Evolutionary conservation across 1,140 invertebrate species (phyloP).

Genomic region (Microplitis demolitor): DNA sequence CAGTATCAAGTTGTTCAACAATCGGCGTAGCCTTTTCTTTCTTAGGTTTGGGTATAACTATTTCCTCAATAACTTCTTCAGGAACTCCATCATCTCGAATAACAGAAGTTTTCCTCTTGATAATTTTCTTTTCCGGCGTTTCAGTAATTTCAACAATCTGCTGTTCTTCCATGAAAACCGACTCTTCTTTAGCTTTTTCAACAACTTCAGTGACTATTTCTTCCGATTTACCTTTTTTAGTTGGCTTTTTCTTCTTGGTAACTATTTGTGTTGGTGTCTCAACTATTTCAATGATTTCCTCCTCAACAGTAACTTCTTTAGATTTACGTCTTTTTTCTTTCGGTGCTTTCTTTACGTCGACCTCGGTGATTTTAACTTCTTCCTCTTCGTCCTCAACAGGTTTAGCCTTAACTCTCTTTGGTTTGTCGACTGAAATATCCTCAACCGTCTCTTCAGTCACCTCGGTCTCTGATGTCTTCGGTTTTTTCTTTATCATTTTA

Average conservation of each 20-base stretch:
- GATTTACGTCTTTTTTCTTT: no score
- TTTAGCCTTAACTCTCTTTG: no score
- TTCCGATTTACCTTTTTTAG: constrained; percentile 27
- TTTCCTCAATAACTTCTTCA: constrained; percentile 36
- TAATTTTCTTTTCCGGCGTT: constrained; percentile 30
- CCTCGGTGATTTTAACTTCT: no score
- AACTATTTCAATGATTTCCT: constrained; percentile 37
- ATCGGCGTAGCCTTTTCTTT: constrained; percentile 32
- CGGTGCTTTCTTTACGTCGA: no score
- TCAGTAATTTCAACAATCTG: constrained; percentile 33
- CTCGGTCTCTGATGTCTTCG: no score
- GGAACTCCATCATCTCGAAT: constrained; percentile 34
- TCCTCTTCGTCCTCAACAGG: no score
- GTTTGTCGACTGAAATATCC: no score
- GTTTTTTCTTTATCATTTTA: no score
- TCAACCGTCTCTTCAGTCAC: no score
- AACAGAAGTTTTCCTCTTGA: constrained; percentile 33
- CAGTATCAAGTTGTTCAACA: constrained; percentile 29
- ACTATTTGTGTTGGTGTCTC: constrained; percentile 39
- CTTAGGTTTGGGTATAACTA: constrained; percentile 34
- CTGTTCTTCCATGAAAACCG: constrained; percentile 32
- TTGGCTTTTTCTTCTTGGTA: constrained; percentile 41
- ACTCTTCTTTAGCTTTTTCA: constrained; percentile 28
- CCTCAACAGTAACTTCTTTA: constrained; percentile 9
- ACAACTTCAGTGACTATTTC: constrained; percentile 33